Percentiles rank a stretch among this genome's conserved stretches.
Evolutionary conservation across 2,888 invertebrate genomes (phyloP).

Genomic region (Beris chalybata): DNA sequence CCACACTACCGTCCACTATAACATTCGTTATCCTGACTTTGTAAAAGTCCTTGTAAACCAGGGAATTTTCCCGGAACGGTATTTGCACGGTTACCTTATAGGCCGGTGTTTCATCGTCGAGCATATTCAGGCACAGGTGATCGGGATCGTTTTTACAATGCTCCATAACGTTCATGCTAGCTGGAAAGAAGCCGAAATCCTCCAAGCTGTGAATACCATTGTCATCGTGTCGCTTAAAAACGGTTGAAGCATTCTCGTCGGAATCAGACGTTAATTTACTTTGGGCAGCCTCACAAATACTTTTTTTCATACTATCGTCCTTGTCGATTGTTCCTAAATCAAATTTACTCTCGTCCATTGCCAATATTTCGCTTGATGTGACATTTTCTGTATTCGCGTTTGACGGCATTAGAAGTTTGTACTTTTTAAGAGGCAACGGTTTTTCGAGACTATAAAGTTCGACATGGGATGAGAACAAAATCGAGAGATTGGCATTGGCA

Average conservation of each 20-base stretch:
- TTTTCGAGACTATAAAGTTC: conserved; percentile 43
- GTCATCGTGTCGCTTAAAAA: conserved; percentile 23
- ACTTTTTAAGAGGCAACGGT: conserved; percentile 7
- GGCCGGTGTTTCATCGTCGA: conserved; percentile 47
- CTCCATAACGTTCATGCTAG: conserved; percentile 43
- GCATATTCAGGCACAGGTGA: conserved; percentile 47
- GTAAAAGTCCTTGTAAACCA: conserved; percentile 38
- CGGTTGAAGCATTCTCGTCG: conserved; percentile 10
- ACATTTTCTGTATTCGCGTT: conserved; percentile 44
- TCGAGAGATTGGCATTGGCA: conserved; percentile 45
- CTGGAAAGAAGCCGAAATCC: conserved; percentile 42
- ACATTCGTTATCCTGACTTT: conserved; percentile 46
- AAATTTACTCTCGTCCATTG: conserved; percentile 40
- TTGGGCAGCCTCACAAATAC: conserved; percentile 2
- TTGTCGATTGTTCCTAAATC: conserved; percentile 36
- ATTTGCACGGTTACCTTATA: conserved; percentile 48
- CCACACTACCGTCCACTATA: conserved; percentile 48
- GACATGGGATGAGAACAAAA: conserved; percentile 48
- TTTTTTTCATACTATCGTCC: background rate
- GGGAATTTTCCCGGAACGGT: conserved; percentile 47
- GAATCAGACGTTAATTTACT: conserved; percentile 20
- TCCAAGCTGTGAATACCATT: conserved; percentile 40
- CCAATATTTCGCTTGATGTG: conserved; percentile 42
- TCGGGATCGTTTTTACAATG: conserved; percentile 44
- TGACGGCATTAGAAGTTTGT: conserved; percentile 39